Base-by-base conservation (phyloP, 2,888 invertebrate genomes). In the Fragum sueziense region DNA sequence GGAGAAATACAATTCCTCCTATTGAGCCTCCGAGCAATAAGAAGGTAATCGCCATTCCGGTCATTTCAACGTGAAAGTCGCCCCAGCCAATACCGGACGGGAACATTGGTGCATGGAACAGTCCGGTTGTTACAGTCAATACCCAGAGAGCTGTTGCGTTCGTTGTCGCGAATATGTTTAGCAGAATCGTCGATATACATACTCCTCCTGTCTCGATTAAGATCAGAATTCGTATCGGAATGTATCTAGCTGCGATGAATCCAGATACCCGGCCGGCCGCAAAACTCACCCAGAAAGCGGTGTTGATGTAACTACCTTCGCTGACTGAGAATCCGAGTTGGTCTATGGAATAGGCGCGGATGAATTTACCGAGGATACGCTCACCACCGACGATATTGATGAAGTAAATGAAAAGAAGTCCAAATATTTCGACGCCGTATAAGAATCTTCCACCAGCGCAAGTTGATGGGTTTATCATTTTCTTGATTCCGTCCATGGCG, bases 1-100 rank as follows among this genome's bases (percentile, higher is more conserved):
- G 87, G 9, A 89, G 82, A 67, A 87, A 88, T 1, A 82, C 74
- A 20, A 89, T 74, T 1, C 88, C 89, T 1, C 89, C 89, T 2
- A 80, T 29, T 7, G 87, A 85, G 0, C 84, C 87, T 9, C 88
- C 89, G 1, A 87, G 67, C 2, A 87, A 76, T 1, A 87, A 67
- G 34, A 88, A 80, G 29, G 86, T 87, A 14, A 88, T 86, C 1
- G 84, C 87, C 51, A 86, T 76, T 7, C 88, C 86, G 7, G 88
- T 88, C 84, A 90, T 85, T 27, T 86, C 79, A 6, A 89, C 70
- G 57, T 89, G 85, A 47, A 67, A 85, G 59, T 90, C 86, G 0
- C 82, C 86, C 89, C 89, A 89, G 0, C 87, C 86, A 9, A 89
- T 85, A 17, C 87, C 87, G 11, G 85, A 80, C 0, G 90, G 90